Evolutionary conservation across 1,140 invertebrate species (phyloP), one percentile per base, ranked within the genome.

Genomic region (Zeugodacus cucurbitae): DNA sequence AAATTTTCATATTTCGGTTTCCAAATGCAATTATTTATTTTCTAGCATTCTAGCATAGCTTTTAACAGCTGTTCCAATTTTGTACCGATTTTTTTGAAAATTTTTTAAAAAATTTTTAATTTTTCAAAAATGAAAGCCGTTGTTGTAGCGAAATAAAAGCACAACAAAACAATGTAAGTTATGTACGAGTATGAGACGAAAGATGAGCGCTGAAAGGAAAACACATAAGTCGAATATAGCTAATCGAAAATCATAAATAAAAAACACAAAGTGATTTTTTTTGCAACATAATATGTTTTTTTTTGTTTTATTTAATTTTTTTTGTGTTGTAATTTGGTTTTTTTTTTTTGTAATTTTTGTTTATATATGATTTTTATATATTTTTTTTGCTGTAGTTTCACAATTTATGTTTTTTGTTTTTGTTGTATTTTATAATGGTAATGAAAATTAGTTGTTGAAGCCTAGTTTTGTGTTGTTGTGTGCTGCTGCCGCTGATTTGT

Each of bases 261-360:
- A 82, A 82, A 48, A 82, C 41, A 82, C 74, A 54, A 48, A 82
- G 37, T 44, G 74, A 82, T 82, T 82, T 48, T 48, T 82, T 44
- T 82, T 82, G 74, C 74, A 82, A 82, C 74, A 82, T 82, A 82
- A 54, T 48, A 82, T n/a, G 74, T 82, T 82, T 82, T 82, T 74
- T 74, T 82, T 82, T 82, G 44, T 82, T 82, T 82, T 82, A 82
- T 82, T 82, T 82, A 82, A 48, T 22, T 82, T 82, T 82, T 82
- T 82, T 44, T 82, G 74, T 82, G 74, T 37, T 82, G 74, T 48
- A 82, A 82, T 82, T 82, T 48, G 64, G 64, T 70, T 70, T 62
- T 62, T 54, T 70, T n/a, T 70, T 70, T 54, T 54, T 54, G 22
- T 48, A 22, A 26, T 82, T 44, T 82, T 82, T 82, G 74, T 62